Base-by-base conservation (phyloP, 1,140 invertebrate genomes). In the Temnothorax longispinosus region DNA sequence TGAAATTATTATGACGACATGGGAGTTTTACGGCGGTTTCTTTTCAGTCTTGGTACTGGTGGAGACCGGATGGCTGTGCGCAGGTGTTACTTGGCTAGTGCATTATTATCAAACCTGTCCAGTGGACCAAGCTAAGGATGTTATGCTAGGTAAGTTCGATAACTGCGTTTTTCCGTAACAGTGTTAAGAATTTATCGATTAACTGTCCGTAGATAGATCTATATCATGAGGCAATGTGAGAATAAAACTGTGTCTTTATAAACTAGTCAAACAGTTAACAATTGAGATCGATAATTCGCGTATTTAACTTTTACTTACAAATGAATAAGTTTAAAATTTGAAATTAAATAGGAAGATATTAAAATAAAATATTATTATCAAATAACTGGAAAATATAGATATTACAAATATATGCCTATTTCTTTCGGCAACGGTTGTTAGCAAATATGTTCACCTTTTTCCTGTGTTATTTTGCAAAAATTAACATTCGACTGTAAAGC, bases 61-160 rank as follows among this genome's bases (percentile, higher is more conserved):
- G 72, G 98, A 98, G 95, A 96, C 97, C 76, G 96, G 96, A 82
- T 98, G 97, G 98, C 94, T 98, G 86, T 96, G 97, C 18, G 95
- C 97, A 72, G 98, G 98, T 76, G 96, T 98, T 52, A 96, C 97
- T 41, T 98, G 98, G 98, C 94, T 98, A 56, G 94, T 96, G 18
- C 94, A 96, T 88, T 97, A 97, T 93, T 98, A 98, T 94, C 93
- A 96, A 86, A 96, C 96, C 32, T 98, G 98, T 93, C 96, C 96
- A 50, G 96, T 97, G 72, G 96, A 97, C 87, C 95, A 96, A 89
- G 96, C 97, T 50, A 98, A 98, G 93, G 97, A 98, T 93, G 96
- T 97, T 78, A 96, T 98, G 88, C 95, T 99, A 93, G 97, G 98
- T 98, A 96, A 96, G 96, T 94, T 72, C 7, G 7, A 75, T 6